Evolutionary conservation across 1,140 invertebrate species (phyloP).

Genomic region (Macrocentrus cingulum): DNA sequence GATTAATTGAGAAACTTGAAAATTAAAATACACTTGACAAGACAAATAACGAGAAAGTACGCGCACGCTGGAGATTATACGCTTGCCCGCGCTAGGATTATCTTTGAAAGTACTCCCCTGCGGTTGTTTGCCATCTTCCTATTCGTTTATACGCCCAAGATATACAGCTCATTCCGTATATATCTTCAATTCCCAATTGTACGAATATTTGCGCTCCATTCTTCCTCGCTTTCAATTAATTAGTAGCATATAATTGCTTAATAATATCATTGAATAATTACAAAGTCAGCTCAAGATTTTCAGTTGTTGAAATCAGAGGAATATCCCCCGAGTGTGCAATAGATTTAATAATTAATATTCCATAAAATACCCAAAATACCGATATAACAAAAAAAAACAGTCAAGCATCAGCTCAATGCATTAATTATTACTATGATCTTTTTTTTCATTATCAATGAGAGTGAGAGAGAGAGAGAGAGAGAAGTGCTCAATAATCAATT

Average conservation of each 20-base stretch:
- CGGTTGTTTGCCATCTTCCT: slow-evolving; percentile 22
- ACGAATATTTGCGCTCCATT: no score
- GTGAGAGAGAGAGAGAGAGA: no score
- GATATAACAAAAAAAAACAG: neutral
- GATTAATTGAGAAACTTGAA: slow-evolving; percentile 52
- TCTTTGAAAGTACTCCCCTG: neutral
- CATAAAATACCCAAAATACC: neutral
- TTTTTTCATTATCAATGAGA: no score
- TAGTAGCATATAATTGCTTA: no score
- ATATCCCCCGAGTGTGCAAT: no score
- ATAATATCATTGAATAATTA: no score
- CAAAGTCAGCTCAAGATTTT: no score
- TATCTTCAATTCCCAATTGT: neutral
- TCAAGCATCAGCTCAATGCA: slow-evolving; percentile 5
- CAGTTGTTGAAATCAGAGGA: no score
- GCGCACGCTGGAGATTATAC: slow-evolving; percentile 26
- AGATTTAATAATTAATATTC: neutral
- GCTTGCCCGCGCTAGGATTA: slow-evolving; percentile 7
- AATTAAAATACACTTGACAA: slow-evolving; percentile 45
- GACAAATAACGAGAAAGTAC: slow-evolving; percentile 35
- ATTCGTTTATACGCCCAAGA: neutral
- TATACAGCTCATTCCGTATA: neutral
- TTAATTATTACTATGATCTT: slow-evolving; percentile 6
- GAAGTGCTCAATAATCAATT: slow-evolving; percentile 1
- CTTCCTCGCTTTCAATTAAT: no score